Evolutionary conservation across 2,888 invertebrate genomes (phyloP).

Genomic region (Thysanoteuthis rhombus): DNA sequence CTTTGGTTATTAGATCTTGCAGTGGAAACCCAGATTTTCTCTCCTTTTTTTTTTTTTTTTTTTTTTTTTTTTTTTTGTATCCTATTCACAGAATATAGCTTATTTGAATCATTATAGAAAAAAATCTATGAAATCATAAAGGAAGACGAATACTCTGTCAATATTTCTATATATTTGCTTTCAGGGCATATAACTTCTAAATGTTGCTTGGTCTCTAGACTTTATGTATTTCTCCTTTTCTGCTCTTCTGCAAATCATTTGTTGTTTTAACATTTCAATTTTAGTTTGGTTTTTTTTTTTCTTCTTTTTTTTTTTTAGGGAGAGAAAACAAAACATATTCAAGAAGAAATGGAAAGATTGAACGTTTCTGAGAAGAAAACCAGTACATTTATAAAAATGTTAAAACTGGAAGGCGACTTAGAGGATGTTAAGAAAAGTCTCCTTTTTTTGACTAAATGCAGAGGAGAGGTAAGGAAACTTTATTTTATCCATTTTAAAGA

Average conservation of each 20-base stretch:
- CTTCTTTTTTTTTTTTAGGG: slow-evolving; percentile 70
- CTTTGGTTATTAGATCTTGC: too few species aligned
- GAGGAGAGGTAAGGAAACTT: background rate
- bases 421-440: background rate
- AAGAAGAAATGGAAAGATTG: slow-evolving; percentile 72
- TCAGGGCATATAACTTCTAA: too few species aligned
- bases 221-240: background rate
- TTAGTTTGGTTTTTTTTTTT: slow-evolving; percentile 39
- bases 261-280: slow-evolving; percentile 29
- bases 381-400: slow-evolving; percentile 74
- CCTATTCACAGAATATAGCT: too few species aligned
- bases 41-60: too few species aligned
- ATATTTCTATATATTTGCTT: too few species aligned
- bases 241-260: background rate
- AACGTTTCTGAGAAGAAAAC: slow-evolving; percentile 78
- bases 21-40: too few species aligned
- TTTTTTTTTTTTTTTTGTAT: too few species aligned
- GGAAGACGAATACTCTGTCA: too few species aligned
- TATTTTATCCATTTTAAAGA: background rate
- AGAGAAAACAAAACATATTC: slow-evolving; percentile 57
- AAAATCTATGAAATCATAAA: too few species aligned
- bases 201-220: too few species aligned
- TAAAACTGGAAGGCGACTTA: slow-evolving; percentile 76
- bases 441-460: background rate
- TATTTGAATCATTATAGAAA: too few species aligned